phyloP scores from a whole-genome alignment of 2,113 vertebrate species.

The Gavia stellata region DNA sequence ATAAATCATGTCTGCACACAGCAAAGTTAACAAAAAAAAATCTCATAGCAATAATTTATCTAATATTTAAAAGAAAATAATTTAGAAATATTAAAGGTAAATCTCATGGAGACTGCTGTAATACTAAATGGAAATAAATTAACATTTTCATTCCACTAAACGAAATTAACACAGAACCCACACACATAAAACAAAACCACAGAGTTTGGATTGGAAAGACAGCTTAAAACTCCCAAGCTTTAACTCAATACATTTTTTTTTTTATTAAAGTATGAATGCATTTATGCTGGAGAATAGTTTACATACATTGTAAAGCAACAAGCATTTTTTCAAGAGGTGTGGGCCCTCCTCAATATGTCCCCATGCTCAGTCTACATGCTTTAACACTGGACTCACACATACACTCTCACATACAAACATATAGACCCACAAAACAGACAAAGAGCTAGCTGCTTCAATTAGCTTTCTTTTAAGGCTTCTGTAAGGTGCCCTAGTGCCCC shows the following conservation, averaged over 20 bases:
- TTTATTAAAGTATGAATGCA: constrained; percentile 78
- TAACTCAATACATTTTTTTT: constrained; percentile 67
- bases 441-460: constrained; percentile 17
- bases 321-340: constrained; percentile 63
- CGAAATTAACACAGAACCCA: not conserved
- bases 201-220: not conserved
- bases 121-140: not conserved
- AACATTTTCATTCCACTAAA: not conserved
- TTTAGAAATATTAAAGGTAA: not conserved
- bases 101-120: not conserved
- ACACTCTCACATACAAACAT: constrained; percentile 17
- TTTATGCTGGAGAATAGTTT: constrained; percentile 73
- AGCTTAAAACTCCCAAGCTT: constrained; percentile 43
- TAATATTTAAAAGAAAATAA: not conserved
- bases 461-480: constrained; percentile 72
- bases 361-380: constrained; percentile 66
- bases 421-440: constrained; percentile 35
- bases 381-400: constrained; percentile 31
- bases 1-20: not conserved
- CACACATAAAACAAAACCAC: not conserved
- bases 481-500: constrained; percentile 64
- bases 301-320: constrained; percentile 73
- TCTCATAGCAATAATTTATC: not conserved
- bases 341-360: constrained; percentile 39
- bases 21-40: not conserved